Evolutionary conservation across 92 coral and sea anemone species (phyloP), one percentile per base, ranked within the genome.

Genomic region (Zoanthus sansibaricus): DNA sequence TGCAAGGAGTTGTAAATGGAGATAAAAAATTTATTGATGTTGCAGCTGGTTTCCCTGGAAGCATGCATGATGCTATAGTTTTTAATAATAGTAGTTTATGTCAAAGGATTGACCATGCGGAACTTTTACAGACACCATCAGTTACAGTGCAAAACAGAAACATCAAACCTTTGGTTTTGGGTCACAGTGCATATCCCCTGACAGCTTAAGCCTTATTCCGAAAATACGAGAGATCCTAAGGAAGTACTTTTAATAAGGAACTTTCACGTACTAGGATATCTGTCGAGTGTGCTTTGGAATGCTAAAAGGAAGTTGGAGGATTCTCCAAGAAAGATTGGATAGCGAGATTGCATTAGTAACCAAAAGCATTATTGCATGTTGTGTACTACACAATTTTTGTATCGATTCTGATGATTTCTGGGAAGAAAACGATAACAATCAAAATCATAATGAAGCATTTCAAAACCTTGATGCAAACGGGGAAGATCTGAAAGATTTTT

Each of bases 201-300:
- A 37, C 42, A 37, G 4, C 64, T 56, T 56, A 56, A 56, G 16
- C 64, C 64, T 56, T 56, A 56, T 56, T 17, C 64, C 18, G 64
- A 56, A 56, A 56, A 56, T 14, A 56, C 64, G 13, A 56, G 64
- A 56, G 64, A 56, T 56, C 18, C 64, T 17, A 56, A 56, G 67
- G 75, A 54, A 31, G 52, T 49, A 47, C 31, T 44, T 84, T 84
- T 61, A 72, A 84, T 72, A 72, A 73, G 64, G 72, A 84, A 55
- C 67, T 73, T 12, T 61, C 87, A n/a, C 37, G 42, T 69, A 80
- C 87, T 44, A 46, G 87, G 48, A 80, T 83, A 37, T 37, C 42
- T 37, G 42, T 83, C 70, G 87, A 83, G 25, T 70, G 87, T 44
- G 58, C 87, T 83, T 83, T 83, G 82, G 87, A 31, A 83, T 83